Evolutionary conservation across 1,140 invertebrate genomes (phyloP).

Genomic region (Catajapyx aquilonaris): DNA sequence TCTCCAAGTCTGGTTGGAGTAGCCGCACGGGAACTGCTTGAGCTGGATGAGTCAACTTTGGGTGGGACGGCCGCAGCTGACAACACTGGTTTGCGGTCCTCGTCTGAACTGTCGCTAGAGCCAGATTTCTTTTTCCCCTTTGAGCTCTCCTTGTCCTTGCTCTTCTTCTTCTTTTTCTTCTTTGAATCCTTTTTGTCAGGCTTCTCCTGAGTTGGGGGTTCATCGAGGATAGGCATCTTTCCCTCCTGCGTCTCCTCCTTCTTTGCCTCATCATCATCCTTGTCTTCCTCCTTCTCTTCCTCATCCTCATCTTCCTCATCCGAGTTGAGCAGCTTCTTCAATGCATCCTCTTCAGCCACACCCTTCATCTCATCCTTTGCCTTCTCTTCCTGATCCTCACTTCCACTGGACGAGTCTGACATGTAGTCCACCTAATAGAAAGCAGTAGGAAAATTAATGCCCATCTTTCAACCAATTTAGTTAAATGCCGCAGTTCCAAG

Average conservation of each 20-base stretch:
- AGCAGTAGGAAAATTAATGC: no score
- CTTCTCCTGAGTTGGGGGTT: background rate
- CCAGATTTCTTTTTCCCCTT: conserved; percentile 12
- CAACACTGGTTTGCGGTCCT: no score
- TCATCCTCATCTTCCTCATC: conserved; percentile 36
- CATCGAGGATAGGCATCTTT: conserved; percentile 3
- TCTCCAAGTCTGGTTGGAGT: conserved; percentile 29
- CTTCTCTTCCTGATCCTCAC: conserved; percentile 62
- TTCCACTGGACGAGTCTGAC: conserved; percentile 49
- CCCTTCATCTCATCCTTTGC: conserved; percentile 22
- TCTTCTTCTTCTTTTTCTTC: conserved; percentile 13
- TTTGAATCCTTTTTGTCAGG: conserved; percentile 5
- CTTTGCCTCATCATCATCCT: conserved; percentile 11
- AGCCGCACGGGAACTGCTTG: conserved; percentile 37
- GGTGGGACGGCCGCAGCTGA: no score
- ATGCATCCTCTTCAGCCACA: conserved; percentile 20
- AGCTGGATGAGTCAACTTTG: conserved; percentile 20
- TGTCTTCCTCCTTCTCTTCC: conserved; percentile 24
- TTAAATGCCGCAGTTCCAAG: no score
- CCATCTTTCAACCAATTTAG: no score
- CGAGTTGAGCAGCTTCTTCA: conserved; percentile 26
- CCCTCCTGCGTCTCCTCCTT: conserved; percentile 10
- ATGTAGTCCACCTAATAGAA: conserved; percentile 72
- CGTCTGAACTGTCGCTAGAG: no score
- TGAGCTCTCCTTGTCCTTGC: conserved; percentile 12